Conservation (phyloP, 2,113 vertebrate genomes). For the Atractosteus spatula region DNA sequence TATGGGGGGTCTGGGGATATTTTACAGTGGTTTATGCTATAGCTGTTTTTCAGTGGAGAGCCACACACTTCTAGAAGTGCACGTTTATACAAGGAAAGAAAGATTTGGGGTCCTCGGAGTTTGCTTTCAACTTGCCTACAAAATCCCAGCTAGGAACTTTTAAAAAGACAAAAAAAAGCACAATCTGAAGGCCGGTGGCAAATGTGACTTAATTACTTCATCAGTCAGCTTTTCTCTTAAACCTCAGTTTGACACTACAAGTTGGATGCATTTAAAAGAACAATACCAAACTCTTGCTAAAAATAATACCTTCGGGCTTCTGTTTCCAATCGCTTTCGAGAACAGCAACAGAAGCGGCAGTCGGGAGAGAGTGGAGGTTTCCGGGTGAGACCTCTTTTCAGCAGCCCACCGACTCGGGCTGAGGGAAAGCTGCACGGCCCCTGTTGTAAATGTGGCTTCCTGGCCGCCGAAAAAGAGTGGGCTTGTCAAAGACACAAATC, state of each 20-base stretch:
- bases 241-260: neutral
- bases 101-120: neutral
- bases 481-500: slow-evolving; percentile 84
- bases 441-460: slow-evolving; percentile 57
- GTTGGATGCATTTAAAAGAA: slow-evolving; percentile 5
- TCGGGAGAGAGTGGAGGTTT: slow-evolving; percentile 26
- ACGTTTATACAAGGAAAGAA: too few relatives aligned
- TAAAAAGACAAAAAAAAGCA: neutral
- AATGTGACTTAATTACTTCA: neutral
- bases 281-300: slow-evolving; percentile 53
- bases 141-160: neutral
- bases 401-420: slow-evolving; percentile 62
- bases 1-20: too few relatives aligned
- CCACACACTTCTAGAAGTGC: too few relatives aligned
- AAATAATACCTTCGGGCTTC: slow-evolving; percentile 71
- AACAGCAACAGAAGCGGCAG: neutral
- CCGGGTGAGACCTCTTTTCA: slow-evolving; percentile 56
- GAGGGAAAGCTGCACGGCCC: slow-evolving; percentile 51
- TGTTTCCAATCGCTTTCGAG: slow-evolving; percentile 65
- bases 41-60: too few relatives aligned
- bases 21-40: too few relatives aligned
- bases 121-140: neutral
- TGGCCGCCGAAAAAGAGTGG: slow-evolving; percentile 65
- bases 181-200: neutral
- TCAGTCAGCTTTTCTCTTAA: neutral